Percentiles rank a stretch among this genome's conserved stretches.
These are phyloP conservation scores for Microtus oregoni DNA, from an alignment of 2,113 vertebrate genomes.

Conservation along the genomic window DNA sequence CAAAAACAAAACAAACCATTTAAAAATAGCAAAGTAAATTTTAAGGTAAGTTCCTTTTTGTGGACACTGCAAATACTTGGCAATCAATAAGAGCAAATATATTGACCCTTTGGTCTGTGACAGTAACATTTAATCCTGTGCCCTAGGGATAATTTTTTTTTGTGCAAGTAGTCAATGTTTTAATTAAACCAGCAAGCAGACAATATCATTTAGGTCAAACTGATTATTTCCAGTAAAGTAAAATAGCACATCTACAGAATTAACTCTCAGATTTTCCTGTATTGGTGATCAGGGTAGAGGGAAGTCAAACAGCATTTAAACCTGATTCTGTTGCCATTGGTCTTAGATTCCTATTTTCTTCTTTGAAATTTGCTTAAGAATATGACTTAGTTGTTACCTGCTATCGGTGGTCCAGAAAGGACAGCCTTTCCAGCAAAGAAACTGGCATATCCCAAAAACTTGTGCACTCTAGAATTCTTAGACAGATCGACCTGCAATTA, in stretches of 20 bases:
- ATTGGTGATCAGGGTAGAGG: background rate
- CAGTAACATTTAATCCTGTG: background rate
- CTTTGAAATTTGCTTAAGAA: conserved; percentile 34
- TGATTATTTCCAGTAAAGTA: conserved; percentile 3
- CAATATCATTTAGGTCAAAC: conserved; percentile 32
- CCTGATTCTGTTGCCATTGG: background rate
- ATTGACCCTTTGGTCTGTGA: background rate
- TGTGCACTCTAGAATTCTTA: conserved; percentile 89
- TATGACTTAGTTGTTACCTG: conserved; percentile 88
- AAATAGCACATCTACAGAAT: background rate
- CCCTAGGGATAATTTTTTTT: conserved; percentile 12
- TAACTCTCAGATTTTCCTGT: background rate
- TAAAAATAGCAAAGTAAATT: conserved; percentile 24
- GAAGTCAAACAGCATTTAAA: background rate
- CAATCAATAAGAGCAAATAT: background rate
- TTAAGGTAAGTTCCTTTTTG: background rate
- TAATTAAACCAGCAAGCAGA: conserved; percentile 1
- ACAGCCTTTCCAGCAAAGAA: conserved; percentile 94
- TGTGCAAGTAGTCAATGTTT: conserved; percentile 27
- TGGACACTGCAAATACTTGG: conserved; percentile 10
- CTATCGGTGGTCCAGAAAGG: conserved; percentile 93
- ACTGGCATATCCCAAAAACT: conserved; percentile 92
- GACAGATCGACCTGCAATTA: conserved; percentile 92
- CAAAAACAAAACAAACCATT: background rate
- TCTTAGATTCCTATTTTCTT: background rate